A percentile compares a stretch with the other conserved stretches of the same genome.
These are phyloP conservation scores for Papilio elwesi DNA, from an alignment of 2,888 invertebrate genomes.

Conservation along the genomic window DNA sequence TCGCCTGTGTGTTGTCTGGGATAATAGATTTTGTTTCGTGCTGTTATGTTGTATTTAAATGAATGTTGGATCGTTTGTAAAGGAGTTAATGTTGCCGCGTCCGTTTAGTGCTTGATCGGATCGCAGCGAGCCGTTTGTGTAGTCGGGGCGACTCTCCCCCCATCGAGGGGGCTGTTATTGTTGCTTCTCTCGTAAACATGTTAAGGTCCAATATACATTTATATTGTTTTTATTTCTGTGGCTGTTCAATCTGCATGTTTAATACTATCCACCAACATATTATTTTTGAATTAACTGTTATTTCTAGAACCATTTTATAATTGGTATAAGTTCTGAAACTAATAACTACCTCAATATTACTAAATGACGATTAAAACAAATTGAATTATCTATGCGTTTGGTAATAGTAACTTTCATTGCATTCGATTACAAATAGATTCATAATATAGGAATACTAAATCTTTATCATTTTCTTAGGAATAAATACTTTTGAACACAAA, in stretches of 20 bases:
- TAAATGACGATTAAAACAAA: constrained; percentile 76
- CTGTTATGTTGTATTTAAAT: constrained; percentile 12
- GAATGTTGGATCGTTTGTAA: constrained; percentile 12
- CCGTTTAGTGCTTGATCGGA: too few species aligned
- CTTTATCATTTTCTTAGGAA: background rate
- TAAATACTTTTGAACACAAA: background rate
- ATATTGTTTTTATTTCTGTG: constrained; percentile 59
- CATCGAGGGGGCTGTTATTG: constrained; percentile 64
- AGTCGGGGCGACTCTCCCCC: background rate
- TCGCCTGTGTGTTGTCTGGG: constrained; percentile 72
- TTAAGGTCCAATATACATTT: constrained; percentile 65
- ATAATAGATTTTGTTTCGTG: constrained; percentile 61
- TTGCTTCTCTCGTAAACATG: constrained; percentile 66
- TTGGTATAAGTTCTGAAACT: constrained; percentile 84
- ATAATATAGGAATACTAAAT: constrained; percentile 1
- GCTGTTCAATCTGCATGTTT: constrained; percentile 59
- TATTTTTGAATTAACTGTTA: constrained; percentile 72
- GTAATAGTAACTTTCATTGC: constrained; percentile 49
- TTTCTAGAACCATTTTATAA: constrained; percentile 80
- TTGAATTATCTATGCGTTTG: constrained; percentile 81
- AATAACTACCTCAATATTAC: constrained; percentile 84
- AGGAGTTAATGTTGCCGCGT: too few species aligned
- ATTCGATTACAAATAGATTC: constrained; percentile 8
- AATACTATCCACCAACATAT: constrained; percentile 65
- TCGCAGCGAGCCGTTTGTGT: too few species aligned